These are phyloP conservation scores for Promerops cafer DNA, from an alignment of 2,113 vertebrate species.

Conservation along the genomic window DNA sequence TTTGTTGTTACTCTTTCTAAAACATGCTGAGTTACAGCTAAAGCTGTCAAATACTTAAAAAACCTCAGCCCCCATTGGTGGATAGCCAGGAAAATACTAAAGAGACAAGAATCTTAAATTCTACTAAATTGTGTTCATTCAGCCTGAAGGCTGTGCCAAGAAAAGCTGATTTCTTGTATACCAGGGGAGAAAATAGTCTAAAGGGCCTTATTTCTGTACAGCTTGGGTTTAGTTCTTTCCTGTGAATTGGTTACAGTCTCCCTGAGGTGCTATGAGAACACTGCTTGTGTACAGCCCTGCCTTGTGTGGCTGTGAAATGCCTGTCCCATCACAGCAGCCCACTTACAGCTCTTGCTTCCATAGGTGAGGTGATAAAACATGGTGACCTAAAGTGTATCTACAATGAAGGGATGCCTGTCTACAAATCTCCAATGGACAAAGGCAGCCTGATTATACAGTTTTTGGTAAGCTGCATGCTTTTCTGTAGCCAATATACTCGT, in stretches of 20 bases:
- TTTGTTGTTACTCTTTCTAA: not conserved
- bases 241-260: rapidly evolving
- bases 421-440: constrained; percentile 83
- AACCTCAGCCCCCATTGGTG: not conserved
- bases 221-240: not conserved
- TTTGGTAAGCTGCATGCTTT: constrained; percentile 70
- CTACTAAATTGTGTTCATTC: not conserved
- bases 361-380: constrained; percentile 89
- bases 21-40: not conserved
- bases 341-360: not conserved
- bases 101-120: not conserved
- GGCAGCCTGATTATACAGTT: constrained; percentile 88
- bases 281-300: not conserved
- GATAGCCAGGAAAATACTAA: not conserved
- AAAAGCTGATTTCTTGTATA: not conserved
- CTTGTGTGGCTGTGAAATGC: no score
- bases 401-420: constrained; percentile 91
- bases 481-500: rapidly evolving
- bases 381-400: constrained; percentile 79
- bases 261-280: not conserved
- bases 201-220: not conserved
- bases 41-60: not conserved
- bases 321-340: not conserved
- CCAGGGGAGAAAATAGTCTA: not conserved
- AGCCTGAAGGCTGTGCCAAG: not conserved